phyloP scores from a whole-genome alignment of 2,797 vertebrate genomes.

The Aldrovandia affinis region DNA sequence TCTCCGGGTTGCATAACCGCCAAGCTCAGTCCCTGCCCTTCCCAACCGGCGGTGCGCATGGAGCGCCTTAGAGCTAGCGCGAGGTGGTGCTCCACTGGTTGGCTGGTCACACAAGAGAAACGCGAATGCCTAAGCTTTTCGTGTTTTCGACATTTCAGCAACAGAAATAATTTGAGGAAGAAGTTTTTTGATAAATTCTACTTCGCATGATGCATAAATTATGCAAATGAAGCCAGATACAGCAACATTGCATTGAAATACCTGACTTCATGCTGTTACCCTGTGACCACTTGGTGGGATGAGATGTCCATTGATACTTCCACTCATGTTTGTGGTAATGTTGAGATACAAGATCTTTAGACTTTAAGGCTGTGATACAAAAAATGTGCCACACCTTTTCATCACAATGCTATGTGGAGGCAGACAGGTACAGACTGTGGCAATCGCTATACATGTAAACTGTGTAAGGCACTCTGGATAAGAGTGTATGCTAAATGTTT shows the following conservation, averaged over 20 bases:
- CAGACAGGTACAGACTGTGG: not conserved
- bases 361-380: not conserved
- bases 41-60: not conserved
- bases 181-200: not conserved
- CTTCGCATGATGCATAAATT: not conserved
- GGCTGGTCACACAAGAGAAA: conserved; percentile 2
- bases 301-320: not conserved
- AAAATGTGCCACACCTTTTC: not conserved
- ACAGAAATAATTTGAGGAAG: not conserved
- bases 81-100: conserved; percentile 3
- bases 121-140: not conserved
- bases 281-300: not conserved
- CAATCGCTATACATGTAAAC: not conserved
- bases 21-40: not conserved
- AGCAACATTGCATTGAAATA: not conserved
- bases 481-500: no score
- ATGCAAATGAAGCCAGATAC: not conserved
- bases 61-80: not conserved
- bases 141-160: not conserved
- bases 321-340: no score
- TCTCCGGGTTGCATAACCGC: conserved; percentile 25
- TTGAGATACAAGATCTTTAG: no score
- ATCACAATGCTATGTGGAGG: not conserved
- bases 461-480: no score
- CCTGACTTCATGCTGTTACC: not conserved